A percentile compares a stretch with the other conserved stretches of the same genome.
phyloP scores from a whole-genome alignment of 2,113 vertebrate genomes.

The Lonchura striata region DNA sequence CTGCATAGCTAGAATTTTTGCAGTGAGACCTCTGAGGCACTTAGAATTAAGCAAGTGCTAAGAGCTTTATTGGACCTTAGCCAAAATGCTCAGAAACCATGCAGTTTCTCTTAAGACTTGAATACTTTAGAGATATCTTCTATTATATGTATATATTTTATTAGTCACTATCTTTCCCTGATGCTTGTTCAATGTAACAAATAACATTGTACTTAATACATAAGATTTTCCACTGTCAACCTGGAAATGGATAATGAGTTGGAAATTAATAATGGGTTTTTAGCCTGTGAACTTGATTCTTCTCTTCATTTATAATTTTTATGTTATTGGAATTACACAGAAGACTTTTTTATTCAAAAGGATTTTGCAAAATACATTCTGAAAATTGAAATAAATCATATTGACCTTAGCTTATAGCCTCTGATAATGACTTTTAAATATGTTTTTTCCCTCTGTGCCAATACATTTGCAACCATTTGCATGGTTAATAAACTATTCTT shows the following conservation, averaged over 20 bases:
- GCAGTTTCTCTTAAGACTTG: neutral
- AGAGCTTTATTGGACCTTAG: neutral
- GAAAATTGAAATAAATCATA: neutral
- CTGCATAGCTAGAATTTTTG: neutral
- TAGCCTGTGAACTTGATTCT: neutral
- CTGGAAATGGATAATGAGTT: neutral
- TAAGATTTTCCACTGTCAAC: neutral
- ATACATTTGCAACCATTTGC: neutral
- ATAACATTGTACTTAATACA: neutral
- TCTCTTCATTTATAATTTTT: neutral
- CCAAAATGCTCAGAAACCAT: neutral
- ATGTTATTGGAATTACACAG: neutral
- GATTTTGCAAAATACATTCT: neutral
- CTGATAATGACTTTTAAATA: neutral
- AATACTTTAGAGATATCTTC: neutral
- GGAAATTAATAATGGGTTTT: neutral
- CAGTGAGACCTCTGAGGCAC: neutral
- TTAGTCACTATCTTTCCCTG: neutral
- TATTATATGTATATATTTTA: neutral
- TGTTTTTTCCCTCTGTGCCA: neutral
- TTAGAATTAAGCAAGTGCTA: slow-evolving; percentile 31
- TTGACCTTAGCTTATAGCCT: neutral
- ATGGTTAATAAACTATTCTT: neutral
- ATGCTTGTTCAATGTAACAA: neutral
- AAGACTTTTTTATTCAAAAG: neutral